Evolutionary conservation across 2,888 invertebrate species (phyloP), one percentile per base, ranked within the genome.

Genomic region (Leptinotarsa tumamoca): DNA sequence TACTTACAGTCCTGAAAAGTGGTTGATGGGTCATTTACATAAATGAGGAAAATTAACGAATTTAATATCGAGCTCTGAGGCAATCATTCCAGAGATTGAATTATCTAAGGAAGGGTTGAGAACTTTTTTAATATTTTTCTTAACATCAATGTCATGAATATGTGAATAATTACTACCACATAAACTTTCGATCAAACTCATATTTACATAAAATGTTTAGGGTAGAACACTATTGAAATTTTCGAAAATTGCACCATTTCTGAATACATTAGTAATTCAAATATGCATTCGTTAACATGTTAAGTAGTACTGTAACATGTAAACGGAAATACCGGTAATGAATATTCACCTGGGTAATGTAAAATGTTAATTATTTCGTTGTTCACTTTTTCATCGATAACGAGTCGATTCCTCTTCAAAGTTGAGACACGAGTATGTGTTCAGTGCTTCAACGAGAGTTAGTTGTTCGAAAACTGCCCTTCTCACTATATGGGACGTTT

Each of bases 241-340:
- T 58, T 23, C 4, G 14, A 23, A 58, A 58, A 23, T 10, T 23
- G 58, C 4, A 23, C 23, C 15, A 18, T 10, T 18, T 23, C 58
- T 58, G 21, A 23, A 58, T 23, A 23, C 14, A 58, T 58, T 58
- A 14, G 23, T 27, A 4, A 58, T 58, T 58, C 63, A 33, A 63
- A 43, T 52, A 52, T 63, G 63, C 13, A 33, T 18, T 18, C 63
- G 43, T 43, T 63, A 63, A 63, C 17, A 63, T 43, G 43, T 7
- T 63, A n/a, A 63, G n/a, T 17, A 43, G 5, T 43, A 63, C 43
- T 33, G 63, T 63, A n/a, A 4, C 33, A 63, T n/a, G 43, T 63
- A 63, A 63, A 63, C 63, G 63, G 63, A 63, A 63, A 63, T 63
- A 33, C 27, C 18, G 63, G 63, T 63, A 33, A 33, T 63, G 17